Percentiles rank a stretch among this genome's conserved stretches.
Evolutionary conservation across 2,888 invertebrate genomes (phyloP).

Genomic region (Protula sp.): DNA sequence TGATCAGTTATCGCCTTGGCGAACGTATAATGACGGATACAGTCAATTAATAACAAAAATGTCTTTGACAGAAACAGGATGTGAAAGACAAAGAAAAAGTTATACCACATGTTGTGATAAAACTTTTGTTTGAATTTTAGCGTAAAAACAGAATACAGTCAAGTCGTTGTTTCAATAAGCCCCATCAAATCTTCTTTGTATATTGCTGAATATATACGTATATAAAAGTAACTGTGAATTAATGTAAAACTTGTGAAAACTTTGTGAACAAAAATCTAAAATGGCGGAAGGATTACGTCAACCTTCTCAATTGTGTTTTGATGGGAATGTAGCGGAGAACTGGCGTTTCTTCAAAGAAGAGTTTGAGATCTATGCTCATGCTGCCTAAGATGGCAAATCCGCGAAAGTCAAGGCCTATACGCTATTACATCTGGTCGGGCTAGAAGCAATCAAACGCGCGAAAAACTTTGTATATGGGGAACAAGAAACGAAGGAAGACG

Average conservation of each 20-base stretch:
- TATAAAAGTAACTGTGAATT: too few relatives aligned
- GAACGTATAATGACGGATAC: too few relatives aligned
- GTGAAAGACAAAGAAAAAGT: too few relatives aligned
- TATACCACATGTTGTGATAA: too few relatives aligned
- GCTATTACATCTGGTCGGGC: neutral
- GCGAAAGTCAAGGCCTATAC: neutral
- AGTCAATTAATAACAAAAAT: too few relatives aligned
- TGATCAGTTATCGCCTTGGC: too few relatives aligned
- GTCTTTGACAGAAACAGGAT: too few relatives aligned
- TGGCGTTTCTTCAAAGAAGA: neutral
- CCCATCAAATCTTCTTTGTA: neutral
- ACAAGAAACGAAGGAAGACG: neutral
- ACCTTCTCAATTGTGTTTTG: neutral
- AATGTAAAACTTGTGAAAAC: too few relatives aligned
- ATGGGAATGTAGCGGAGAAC: neutral
- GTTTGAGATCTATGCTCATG: neutral
- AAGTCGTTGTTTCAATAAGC: neutral
- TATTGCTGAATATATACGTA: too few relatives aligned
- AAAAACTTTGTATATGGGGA: neutral
- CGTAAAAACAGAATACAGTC: neutral
- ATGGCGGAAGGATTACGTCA: neutral
- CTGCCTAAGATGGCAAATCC: neutral
- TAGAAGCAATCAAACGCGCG: neutral
- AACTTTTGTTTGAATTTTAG: too few relatives aligned
- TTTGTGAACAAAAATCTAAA: too few relatives aligned